phyloP scores from a whole-genome alignment of 2,113 vertebrate species.

The Poicephalus gulielmi region DNA sequence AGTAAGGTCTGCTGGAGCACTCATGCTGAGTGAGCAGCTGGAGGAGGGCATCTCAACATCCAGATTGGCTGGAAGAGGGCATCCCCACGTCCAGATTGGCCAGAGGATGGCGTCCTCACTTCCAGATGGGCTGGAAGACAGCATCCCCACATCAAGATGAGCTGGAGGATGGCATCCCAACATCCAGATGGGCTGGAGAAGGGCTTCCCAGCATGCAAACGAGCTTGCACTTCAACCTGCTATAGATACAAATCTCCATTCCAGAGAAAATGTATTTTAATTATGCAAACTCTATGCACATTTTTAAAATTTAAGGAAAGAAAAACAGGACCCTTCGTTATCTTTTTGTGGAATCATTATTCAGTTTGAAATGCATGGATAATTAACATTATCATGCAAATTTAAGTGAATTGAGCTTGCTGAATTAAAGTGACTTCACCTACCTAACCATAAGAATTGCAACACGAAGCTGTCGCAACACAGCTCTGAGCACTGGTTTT shows the following conservation, averaged over 20 bases:
- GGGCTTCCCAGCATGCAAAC: not conserved
- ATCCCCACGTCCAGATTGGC: not conserved
- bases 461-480: not conserved
- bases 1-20: not conserved
- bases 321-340: slow-evolving; percentile 15
- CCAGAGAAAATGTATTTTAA: not conserved
- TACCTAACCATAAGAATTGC: slow-evolving; percentile 34
- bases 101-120: not conserved
- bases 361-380: slow-evolving; percentile 29
- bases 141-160: not conserved
- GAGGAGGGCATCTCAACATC: not conserved
- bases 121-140: not conserved
- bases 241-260: not conserved
- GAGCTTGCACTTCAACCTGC: not conserved
- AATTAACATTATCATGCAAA: slow-evolving; percentile 66
- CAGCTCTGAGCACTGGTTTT: slow-evolving; percentile 39
- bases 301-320: not conserved
- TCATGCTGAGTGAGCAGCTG: not conserved
- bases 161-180: not conserved
- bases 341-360: slow-evolving; percentile 48
- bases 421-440: slow-evolving; percentile 47
- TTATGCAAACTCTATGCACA: slow-evolving; percentile 41
- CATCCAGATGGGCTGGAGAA: not conserved
- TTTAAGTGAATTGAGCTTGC: slow-evolving; percentile 20
- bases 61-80: not conserved